Evolutionary conservation across 2,113 vertebrate genomes (phyloP).

Genomic region (Phrynosoma platyrhinos): DNA sequence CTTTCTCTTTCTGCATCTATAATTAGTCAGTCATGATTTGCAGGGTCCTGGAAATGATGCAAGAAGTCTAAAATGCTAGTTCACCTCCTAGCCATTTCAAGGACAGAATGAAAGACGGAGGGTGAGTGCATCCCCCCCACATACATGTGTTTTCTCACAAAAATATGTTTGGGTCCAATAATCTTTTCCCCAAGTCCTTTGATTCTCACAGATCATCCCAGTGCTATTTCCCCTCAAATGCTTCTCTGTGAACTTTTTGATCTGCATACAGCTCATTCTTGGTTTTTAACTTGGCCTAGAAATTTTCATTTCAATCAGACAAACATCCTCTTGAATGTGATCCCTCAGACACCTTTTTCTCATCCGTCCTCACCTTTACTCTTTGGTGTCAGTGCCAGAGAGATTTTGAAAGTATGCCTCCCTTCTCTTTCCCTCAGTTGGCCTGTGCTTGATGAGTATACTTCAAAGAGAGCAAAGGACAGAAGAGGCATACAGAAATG

Average conservation of each 20-base stretch:
- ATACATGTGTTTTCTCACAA: background rate
- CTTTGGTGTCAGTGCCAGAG: constrained; percentile 19
- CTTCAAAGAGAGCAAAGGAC: constrained; percentile 5
- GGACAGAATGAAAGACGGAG: too few species aligned
- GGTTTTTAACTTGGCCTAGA: background rate
- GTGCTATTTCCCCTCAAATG: background rate
- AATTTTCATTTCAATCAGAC: constrained; percentile 24
- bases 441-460: constrained; percentile 32
- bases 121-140: background rate
- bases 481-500: constrained; percentile 23
- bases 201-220: background rate
- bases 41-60: background rate
- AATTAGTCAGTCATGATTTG: background rate
- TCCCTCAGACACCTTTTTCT: background rate
- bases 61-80: background rate
- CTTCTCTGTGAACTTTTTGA: background rate
- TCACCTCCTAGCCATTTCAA: background rate
- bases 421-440: background rate
- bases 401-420: background rate
- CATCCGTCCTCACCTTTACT: background rate
- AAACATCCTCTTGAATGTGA: background rate
- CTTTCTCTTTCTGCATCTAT: background rate
- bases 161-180: background rate
- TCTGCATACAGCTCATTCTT: background rate
- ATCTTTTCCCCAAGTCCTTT: background rate